These are phyloP conservation scores for Tenebrio molitor DNA, from an alignment of 1,140 invertebrate species.

Conservation along the genomic window DNA sequence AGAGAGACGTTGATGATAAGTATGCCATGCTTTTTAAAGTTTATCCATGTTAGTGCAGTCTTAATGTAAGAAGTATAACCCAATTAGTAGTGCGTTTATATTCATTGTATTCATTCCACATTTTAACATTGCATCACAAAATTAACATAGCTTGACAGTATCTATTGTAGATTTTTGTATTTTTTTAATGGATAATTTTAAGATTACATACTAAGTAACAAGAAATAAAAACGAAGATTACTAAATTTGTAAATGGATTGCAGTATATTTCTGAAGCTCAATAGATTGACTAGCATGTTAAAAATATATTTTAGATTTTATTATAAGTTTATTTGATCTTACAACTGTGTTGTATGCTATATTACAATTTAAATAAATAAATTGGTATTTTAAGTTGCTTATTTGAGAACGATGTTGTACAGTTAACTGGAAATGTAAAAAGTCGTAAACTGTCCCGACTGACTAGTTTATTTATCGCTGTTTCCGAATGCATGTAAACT, in stretches of 20 bases:
- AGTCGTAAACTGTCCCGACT: too few species aligned
- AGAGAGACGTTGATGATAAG: slow-evolving; percentile 24
- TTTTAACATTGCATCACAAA: slow-evolving; percentile 57
- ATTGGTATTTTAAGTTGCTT: slow-evolving; percentile 64
- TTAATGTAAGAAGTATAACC: slow-evolving; percentile 61
- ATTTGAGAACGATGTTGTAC: slow-evolving; percentile 28
- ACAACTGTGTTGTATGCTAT: slow-evolving; percentile 65
- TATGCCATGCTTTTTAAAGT: slow-evolving; percentile 45
- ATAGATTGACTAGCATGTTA: slow-evolving; percentile 61
- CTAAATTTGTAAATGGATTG: slow-evolving; percentile 53
- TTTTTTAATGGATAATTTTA: slow-evolving; percentile 60
- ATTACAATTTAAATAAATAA: slow-evolving; percentile 65
- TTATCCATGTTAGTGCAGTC: slow-evolving; percentile 65
- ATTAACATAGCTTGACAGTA: slow-evolving; percentile 52
- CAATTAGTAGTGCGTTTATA: slow-evolving; percentile 64
- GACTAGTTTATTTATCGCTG: too few species aligned
- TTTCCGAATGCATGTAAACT: too few species aligned
- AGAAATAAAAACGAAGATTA: slow-evolving; percentile 30
- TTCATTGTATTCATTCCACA: slow-evolving; percentile 65
- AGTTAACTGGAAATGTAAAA: too few species aligned
- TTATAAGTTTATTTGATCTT: slow-evolving; percentile 60
- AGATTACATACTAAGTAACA: slow-evolving; percentile 44
- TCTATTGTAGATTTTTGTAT: slow-evolving; percentile 63
- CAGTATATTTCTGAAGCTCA: slow-evolving; percentile 58
- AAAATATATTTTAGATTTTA: slow-evolving; percentile 59